Conservation (phyloP, 2,888 invertebrate species). For the Trachelus iudaicus region DNA sequence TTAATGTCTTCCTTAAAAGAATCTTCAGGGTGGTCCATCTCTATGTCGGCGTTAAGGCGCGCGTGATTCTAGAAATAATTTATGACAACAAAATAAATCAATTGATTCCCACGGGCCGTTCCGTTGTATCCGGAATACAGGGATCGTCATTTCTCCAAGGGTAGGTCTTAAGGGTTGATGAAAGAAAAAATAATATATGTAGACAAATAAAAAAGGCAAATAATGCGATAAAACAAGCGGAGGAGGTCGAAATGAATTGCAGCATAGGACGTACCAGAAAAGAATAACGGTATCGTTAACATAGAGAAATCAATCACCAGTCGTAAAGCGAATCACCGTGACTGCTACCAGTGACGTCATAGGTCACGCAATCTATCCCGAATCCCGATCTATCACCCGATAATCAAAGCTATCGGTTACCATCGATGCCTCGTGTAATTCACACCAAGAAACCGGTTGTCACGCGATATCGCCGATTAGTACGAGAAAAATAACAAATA, state of each 20-base stretch:
- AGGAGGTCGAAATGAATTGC: not conserved
- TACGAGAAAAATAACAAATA: not conserved
- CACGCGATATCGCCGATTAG: not conserved
- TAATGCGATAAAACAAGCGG: not conserved
- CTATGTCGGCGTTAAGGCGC: not conserved
- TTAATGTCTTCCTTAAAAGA: not conserved
- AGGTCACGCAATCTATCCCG: not conserved
- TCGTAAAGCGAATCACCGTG: not conserved
- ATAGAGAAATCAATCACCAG: slow-evolving; percentile 39
- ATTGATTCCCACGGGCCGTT: not conserved
- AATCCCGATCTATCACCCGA: not conserved
- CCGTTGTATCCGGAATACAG: not conserved
- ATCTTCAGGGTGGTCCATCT: not conserved
- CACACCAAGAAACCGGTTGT: not conserved
- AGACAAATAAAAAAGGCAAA: not conserved
- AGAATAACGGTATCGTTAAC: slow-evolving; percentile 38
- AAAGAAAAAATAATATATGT: not conserved
- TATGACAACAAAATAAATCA: not conserved
- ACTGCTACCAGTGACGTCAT: not conserved
- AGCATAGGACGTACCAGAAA: not conserved
- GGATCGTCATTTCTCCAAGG: not conserved
- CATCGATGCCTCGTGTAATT: slow-evolving; percentile 1
- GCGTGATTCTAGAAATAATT: not conserved
- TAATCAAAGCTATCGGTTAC: slow-evolving; percentile 4
- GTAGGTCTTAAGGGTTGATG: not conserved